Evolutionary conservation across 2,113 vertebrate species (phyloP).

Genomic region (Pycnonotus jocosus): DNA sequence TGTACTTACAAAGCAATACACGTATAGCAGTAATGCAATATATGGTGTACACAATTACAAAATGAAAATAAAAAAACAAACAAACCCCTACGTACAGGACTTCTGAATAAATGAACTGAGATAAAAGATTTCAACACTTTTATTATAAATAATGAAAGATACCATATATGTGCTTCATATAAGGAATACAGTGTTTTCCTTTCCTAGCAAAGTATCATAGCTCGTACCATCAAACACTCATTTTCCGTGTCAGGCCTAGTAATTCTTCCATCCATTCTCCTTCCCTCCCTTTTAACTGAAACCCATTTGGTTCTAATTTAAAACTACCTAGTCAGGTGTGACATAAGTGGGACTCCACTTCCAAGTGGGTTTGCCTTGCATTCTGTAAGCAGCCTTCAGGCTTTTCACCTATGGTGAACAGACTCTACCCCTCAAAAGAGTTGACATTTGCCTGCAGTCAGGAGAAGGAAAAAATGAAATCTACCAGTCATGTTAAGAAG

Average conservation of each 20-base stretch:
- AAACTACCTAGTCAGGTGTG: slow-evolving; percentile 50
- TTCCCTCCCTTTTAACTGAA: not conserved
- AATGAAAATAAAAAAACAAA: slow-evolving; percentile 36
- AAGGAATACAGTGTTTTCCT: slow-evolving; percentile 79
- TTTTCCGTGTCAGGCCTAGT: slow-evolving; percentile 49
- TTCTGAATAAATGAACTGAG: slow-evolving; percentile 75
- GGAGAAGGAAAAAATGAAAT: not conserved
- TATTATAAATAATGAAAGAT: slow-evolving; percentile 80
- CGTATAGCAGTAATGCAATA: slow-evolving; percentile 69
- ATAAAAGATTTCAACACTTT: slow-evolving; percentile 71
- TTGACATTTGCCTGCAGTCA: not conserved
- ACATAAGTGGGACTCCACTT: not conserved
- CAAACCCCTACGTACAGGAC: slow-evolving; percentile 55
- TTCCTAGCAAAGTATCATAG: slow-evolving; percentile 54
- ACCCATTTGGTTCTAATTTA: slow-evolving; percentile 56
- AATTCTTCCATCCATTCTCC: not conserved
- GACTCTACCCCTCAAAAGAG: not conserved
- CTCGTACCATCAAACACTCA: slow-evolving; percentile 73
- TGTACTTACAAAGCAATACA: slow-evolving; percentile 76
- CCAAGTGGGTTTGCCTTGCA: not conserved
- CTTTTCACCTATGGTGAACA: not conserved
- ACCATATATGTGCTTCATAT: slow-evolving; percentile 72
- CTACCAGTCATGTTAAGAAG: not conserved
- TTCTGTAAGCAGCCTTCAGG: slow-evolving; percentile 13
- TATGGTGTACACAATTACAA: slow-evolving; percentile 73